These are phyloP conservation scores for Perizoma affinitatum DNA, from an alignment of 2,888 invertebrate genomes.

Conservation along the genomic window DNA sequence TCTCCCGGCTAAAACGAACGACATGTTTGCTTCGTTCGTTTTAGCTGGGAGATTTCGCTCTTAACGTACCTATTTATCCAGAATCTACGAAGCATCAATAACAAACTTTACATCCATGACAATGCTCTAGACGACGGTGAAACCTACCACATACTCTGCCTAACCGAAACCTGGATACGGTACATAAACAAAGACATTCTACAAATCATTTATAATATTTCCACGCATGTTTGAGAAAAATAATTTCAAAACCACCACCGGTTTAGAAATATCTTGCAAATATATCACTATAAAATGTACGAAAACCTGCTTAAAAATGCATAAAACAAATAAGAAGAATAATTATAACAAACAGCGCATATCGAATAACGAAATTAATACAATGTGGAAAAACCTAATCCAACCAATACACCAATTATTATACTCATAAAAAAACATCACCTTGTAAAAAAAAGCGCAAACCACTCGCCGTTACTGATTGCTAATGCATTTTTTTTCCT, in stretches of 20 bases:
- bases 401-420: too few relatives aligned
- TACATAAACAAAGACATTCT: constrained; percentile 10
- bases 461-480: too few relatives aligned
- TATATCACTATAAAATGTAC: constrained; percentile 1
- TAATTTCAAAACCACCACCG: neutral
- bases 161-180: constrained; percentile 26
- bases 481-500: too few relatives aligned
- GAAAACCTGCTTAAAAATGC: constrained; percentile 6
- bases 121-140: constrained; percentile 7
- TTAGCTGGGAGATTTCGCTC: too few relatives aligned
- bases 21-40: too few relatives aligned
- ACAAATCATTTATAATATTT: neutral
- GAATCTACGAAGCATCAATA: constrained; percentile 5
- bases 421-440: too few relatives aligned
- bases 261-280: constrained; percentile 12
- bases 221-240: constrained; percentile 15
- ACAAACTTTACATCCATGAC: constrained; percentile 11
- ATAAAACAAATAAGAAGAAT: constrained; percentile 6
- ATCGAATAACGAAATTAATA: constrained; percentile 3
- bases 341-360: neutral
- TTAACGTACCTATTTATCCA: too few relatives aligned
- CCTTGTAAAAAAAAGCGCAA: too few relatives aligned
- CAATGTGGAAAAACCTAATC: constrained; percentile 8
- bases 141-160: constrained; percentile 16
- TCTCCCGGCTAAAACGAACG: too few relatives aligned